Percentiles rank a stretch among this genome's conserved stretches.
Conservation (phyloP, 92 coral and sea anemone species). For the Phenganax subtilis region DNA sequence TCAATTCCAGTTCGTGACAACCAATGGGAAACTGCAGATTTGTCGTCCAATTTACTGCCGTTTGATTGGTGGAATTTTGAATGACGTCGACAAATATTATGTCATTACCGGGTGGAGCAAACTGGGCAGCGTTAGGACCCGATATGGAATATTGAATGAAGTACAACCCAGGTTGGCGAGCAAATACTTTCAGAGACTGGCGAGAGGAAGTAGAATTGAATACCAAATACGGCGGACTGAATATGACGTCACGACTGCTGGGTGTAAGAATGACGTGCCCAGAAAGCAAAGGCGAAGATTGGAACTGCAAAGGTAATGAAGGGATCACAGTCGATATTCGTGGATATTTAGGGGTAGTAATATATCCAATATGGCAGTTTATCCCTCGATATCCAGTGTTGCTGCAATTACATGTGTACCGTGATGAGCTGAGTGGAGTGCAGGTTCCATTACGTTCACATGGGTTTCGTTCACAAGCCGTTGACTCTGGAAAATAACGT, state of each 20-base stretch:
- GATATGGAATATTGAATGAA: conserved; percentile 51
- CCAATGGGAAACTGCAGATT: conserved; percentile 45
- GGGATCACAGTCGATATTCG: conserved; percentile 27
- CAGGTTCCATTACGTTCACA: conserved; percentile 57
- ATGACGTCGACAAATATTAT: conserved; percentile 43
- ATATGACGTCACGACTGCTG: conserved; percentile 43
- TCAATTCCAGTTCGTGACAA: conserved; percentile 46
- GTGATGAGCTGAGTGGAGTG: conserved; percentile 5
- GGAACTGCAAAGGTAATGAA: conserved; percentile 40
- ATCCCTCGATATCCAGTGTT: conserved; percentile 58
- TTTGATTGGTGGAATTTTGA: conserved; percentile 38
- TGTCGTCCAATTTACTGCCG: conserved; percentile 12
- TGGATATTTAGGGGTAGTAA: conserved; percentile 49
- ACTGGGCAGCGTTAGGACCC: conserved; percentile 49
- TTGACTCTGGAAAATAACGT: conserved; percentile 43
- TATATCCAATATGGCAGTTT: conserved; percentile 51
- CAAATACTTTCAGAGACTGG: conserved; percentile 42
- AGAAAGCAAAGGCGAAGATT: conserved; percentile 53
- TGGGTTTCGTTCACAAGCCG: conserved; percentile 59
- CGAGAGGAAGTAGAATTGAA: conserved; percentile 25
- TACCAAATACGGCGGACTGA: conserved; percentile 30
- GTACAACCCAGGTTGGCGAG: conserved; percentile 55
- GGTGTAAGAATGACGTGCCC: conserved; percentile 37
- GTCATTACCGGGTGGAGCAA: conserved; percentile 45
- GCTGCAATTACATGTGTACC: conserved; percentile 49